Evolutionary conservation across 2,797 vertebrate genomes (phyloP).

Genomic region (Amblyraja radiata): DNA sequence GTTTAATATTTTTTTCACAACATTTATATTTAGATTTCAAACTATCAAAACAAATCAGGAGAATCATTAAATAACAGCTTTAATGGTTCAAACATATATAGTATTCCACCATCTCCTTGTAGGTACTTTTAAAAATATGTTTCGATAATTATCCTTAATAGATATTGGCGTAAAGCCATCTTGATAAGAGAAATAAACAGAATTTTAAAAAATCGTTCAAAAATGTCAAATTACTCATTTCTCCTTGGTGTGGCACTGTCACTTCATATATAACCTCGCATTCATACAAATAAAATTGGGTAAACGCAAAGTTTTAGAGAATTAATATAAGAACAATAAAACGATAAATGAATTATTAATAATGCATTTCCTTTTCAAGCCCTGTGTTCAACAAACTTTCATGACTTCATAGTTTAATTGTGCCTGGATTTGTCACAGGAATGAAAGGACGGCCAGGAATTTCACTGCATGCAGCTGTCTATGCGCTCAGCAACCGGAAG

Average conservation of each 20-base stretch:
- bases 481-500: neutral
- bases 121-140: neutral
- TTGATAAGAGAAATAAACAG: neutral
- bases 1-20: neutral
- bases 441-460: neutral
- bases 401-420: conserved; percentile 28
- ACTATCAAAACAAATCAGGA: neutral
- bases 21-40: neutral
- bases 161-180: neutral
- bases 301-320: neutral
- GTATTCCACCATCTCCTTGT: neutral
- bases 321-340: conserved; percentile 2
- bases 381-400: neutral
- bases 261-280: neutral
- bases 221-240: no score
- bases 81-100: neutral
- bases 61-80: neutral
- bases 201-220: neutral
- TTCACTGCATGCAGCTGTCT: neutral
- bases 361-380: neutral
- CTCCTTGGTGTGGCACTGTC: neutral
- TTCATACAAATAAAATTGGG: neutral
- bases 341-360: neutral
- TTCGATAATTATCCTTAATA: neutral
- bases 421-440: neutral